These are phyloP conservation scores for Linnaemya tessellans DNA, from an alignment of 2,888 invertebrate genomes.

Conservation along the genomic window DNA sequence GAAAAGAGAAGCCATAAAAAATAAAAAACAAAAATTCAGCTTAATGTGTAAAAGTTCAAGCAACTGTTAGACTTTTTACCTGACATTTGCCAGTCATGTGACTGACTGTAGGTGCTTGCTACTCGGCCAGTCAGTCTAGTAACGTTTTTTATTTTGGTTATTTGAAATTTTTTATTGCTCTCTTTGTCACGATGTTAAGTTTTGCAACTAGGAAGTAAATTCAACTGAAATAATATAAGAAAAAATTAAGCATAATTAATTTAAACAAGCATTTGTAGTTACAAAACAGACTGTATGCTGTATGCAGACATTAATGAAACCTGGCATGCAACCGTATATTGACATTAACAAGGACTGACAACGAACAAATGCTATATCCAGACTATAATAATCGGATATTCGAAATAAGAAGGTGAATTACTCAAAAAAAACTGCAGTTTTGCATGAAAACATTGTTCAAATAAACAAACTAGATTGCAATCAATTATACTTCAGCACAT, in stretches of 20 bases:
- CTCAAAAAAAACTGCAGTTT: not conserved
- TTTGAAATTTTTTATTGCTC: slow-evolving; percentile 7
- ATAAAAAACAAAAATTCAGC: not conserved
- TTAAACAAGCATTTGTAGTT: slow-evolving; percentile 48
- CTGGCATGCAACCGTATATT: not conserved
- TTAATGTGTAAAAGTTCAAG: slow-evolving; percentile 48
- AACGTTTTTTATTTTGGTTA: slow-evolving; percentile 42
- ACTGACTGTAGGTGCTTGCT: not conserved
- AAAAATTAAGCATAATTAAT: slow-evolving; percentile 60
- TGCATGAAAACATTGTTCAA: too few species aligned
- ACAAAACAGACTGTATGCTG: not conserved
- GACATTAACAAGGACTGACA: not conserved
- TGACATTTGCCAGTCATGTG: slow-evolving; percentile 52
- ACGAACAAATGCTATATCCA: slow-evolving; percentile 1
- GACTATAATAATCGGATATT: not conserved
- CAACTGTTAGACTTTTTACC: slow-evolving; percentile 54
- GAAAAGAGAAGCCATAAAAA: not conserved
- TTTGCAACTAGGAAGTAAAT: slow-evolving; percentile 10
- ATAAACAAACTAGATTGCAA: too few species aligned
- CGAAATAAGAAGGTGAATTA: not conserved
- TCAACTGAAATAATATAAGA: slow-evolving; percentile 13
- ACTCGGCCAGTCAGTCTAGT: not conserved
- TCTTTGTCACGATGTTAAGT: not conserved
- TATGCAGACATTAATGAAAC: not conserved
- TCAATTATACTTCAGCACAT: too few species aligned